Conservation (phyloP, 2,888 invertebrate species). For the Drosophila pseudotakahashii region DNA sequence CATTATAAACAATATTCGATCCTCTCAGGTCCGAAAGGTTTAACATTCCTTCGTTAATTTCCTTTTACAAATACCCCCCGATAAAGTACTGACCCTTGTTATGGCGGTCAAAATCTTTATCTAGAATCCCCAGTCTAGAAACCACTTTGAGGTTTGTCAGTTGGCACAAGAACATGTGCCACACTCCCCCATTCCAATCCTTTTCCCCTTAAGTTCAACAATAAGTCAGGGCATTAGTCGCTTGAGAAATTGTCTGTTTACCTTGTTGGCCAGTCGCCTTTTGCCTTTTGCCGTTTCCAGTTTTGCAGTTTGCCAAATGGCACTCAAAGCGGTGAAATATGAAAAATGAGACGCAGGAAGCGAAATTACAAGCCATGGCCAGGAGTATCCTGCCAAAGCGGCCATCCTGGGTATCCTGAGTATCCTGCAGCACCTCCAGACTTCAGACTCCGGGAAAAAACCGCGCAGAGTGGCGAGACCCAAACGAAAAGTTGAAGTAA, state of each 20-base stretch:
- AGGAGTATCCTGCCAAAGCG: constrained; percentile 60
- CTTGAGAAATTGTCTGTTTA: constrained; percentile 81
- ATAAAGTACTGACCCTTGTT: neutral
- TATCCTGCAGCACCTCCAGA: constrained; percentile 72
- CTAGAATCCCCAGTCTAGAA: neutral
- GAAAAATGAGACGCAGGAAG: constrained; percentile 77
- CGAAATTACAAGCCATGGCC: constrained; percentile 63
- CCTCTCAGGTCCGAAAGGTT: neutral
- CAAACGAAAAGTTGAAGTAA: constrained; percentile 76
- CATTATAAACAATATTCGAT: too few species aligned
- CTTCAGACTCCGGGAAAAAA: constrained; percentile 38
- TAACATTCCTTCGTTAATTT: neutral
- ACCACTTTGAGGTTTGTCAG: constrained; percentile 34
- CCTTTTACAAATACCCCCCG: neutral
- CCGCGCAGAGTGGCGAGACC: constrained; percentile 41
- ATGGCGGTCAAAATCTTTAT: neutral
- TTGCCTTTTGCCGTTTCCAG: constrained; percentile 33
- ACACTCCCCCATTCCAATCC: constrained; percentile 30
- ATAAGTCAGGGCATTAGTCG: constrained; percentile 79
- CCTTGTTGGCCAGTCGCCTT: constrained; percentile 68
- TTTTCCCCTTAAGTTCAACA: constrained; percentile 47
- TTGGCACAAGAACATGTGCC: constrained; percentile 42
- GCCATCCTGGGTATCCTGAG: too few species aligned
- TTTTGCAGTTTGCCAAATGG: constrained; percentile 68
- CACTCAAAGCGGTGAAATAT: constrained; percentile 74